Evolutionary conservation across 2,888 invertebrate species (phyloP).

Genomic region (Drosophila acutilabella): DNA sequence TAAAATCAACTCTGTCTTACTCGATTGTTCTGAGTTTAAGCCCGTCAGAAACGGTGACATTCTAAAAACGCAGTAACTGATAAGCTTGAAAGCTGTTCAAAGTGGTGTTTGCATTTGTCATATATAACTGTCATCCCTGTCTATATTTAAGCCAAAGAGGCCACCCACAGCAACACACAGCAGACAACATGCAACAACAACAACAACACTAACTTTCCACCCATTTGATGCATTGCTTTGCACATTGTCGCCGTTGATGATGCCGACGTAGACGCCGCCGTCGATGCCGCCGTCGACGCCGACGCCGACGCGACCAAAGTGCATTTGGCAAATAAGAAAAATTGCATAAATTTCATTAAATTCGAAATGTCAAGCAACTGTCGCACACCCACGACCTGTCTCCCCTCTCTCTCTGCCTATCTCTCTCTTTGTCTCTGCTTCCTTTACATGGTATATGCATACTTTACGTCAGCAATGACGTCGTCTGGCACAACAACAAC

Average conservation of each 20-base stretch:
- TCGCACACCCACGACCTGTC: constrained; percentile 54
- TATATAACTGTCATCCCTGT: constrained; percentile 44
- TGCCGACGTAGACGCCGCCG: constrained; percentile 26
- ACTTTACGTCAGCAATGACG: constrained; percentile 46
- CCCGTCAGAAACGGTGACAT: not conserved
- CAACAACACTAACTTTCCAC: constrained; percentile 41
- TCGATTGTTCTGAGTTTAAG: not conserved
- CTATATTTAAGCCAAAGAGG: constrained; percentile 36
- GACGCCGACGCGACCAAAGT: constrained; percentile 53
- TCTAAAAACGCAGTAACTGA: constrained; percentile 20
- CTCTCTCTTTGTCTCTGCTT: not conserved
- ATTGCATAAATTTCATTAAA: constrained; percentile 82
- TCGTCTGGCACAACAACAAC: constrained; percentile 41
- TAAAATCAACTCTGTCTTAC: not conserved
- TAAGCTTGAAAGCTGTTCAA: constrained; percentile 25
- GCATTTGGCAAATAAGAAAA: constrained; percentile 80
- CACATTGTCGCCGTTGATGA: constrained; percentile 60
- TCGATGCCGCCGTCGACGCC: not conserved
- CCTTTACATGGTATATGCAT: constrained; percentile 28
- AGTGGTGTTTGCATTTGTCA: constrained; percentile 40
- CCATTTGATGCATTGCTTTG: constrained; percentile 75
- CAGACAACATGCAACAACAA: constrained; percentile 19
- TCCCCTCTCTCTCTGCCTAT: not conserved
- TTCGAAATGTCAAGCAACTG: constrained; percentile 77
- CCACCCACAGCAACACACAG: constrained; percentile 14